Conservation (phyloP, 2,888 invertebrate genomes). For the Drosophila picticornis region DNA sequence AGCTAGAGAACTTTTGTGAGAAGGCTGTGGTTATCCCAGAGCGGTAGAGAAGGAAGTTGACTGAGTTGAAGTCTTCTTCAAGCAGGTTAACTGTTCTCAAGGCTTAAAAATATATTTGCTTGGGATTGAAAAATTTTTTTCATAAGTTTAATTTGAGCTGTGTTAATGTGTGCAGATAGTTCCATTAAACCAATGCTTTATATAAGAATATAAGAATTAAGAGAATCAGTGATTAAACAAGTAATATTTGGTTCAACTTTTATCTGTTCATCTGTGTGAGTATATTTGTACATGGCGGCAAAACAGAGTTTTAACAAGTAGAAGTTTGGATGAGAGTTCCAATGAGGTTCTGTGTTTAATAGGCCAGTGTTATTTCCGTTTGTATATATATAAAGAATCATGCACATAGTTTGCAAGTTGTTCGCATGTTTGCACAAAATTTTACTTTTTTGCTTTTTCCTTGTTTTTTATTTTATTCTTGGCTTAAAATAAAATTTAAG, state of each 20-base stretch:
- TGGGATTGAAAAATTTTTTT: not conserved
- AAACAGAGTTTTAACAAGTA: not conserved
- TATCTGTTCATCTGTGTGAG: not conserved
- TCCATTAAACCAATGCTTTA: not conserved
- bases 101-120: not conserved
- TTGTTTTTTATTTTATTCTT: not conserved
- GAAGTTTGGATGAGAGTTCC: not conserved
- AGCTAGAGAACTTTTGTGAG: not conserved
- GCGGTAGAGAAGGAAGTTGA: not conserved
- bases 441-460: not conserved
- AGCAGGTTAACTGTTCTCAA: not conserved
- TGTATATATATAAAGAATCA: not conserved
- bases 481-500: constrained; percentile 19
- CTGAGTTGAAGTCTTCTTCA: not conserved
- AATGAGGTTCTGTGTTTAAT: not conserved
- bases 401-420: not conserved
- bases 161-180: not conserved
- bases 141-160: not conserved
- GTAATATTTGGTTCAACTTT: not conserved
- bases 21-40: too few species aligned
- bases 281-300: not conserved
- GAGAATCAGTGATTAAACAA: not conserved
- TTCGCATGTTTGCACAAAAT: not conserved
- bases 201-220: too few species aligned
- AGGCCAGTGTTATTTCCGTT: not conserved